Percentiles rank a stretch among this genome's conserved stretches.
Conservation (phyloP, 2,888 invertebrate species). For the Desoria tigrina region DNA sequence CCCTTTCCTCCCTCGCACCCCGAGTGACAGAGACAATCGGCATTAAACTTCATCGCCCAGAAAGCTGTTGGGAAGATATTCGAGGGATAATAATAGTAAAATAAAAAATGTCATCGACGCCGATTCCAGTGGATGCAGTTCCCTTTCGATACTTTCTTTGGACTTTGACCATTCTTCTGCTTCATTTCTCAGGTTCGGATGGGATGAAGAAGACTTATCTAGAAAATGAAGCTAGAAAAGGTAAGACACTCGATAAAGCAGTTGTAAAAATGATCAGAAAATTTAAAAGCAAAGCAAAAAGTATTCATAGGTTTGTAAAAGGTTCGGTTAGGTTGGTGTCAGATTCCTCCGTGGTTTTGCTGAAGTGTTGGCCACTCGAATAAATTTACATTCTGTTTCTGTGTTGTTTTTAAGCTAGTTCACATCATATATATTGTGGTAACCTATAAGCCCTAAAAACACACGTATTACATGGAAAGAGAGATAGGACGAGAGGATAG, state of each 20-base stretch:
- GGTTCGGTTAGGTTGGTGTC: too few species aligned
- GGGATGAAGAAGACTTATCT: constrained; percentile 41
- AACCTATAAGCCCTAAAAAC: too few species aligned
- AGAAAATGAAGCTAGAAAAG: constrained; percentile 52
- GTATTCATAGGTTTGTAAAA: too few species aligned
- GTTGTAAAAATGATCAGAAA: too few species aligned
- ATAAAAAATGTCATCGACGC: constrained; percentile 5
- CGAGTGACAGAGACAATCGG: neutral
- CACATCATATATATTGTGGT: neutral
- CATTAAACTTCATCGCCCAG: constrained; percentile 15
- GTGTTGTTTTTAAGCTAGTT: too few species aligned
- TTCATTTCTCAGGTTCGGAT: constrained; percentile 18
- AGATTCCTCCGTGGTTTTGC: too few species aligned
- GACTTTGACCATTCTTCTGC: neutral
- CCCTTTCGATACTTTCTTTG: neutral
- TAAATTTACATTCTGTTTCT: too few species aligned
- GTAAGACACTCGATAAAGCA: constrained; percentile 35
- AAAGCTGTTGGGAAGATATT: constrained; percentile 2
- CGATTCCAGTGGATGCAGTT: constrained; percentile 11
- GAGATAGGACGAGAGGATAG: neutral
- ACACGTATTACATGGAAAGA: too few species aligned
- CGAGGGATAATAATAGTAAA: neutral
- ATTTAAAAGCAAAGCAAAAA: too few species aligned
- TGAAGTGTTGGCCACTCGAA: too few species aligned
- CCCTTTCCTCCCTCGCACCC: neutral